These are phyloP conservation scores for Sphaeramia orbicularis DNA, from an alignment of 2,797 vertebrate species.

Conservation along the genomic window DNA sequence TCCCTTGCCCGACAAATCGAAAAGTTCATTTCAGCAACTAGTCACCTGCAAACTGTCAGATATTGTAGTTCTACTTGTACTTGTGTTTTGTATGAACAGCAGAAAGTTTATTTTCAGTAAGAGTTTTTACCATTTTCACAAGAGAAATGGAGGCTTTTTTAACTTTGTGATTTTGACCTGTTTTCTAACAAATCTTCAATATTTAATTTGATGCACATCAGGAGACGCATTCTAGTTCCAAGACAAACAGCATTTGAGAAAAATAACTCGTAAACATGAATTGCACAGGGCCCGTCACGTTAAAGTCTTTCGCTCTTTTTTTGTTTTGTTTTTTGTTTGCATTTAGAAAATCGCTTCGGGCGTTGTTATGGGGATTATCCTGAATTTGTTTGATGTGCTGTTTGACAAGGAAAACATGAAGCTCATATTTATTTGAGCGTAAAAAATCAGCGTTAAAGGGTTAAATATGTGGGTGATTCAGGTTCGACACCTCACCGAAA, in stretches of 20 bases:
- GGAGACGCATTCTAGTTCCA: neutral
- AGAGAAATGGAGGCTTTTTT: neutral
- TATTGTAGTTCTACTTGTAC: too few relatives aligned
- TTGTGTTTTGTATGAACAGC: neutral
- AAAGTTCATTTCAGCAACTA: too few relatives aligned
- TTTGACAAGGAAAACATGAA: conserved; percentile 9
- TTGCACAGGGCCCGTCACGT: neutral
- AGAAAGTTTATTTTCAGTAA: neutral
- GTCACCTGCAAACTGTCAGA: too few relatives aligned
- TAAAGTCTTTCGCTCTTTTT: neutral
- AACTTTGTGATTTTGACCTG: neutral
- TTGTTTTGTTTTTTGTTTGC: conserved; percentile 5
- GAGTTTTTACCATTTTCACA: neutral
- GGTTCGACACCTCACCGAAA: neutral
- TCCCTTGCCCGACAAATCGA: too few relatives aligned
- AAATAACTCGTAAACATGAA: conserved; percentile 7
- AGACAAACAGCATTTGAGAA: conserved; percentile 14
- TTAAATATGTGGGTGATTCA: neutral
- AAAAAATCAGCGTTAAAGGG: neutral
- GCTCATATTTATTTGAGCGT: neutral
- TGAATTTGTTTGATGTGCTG: conserved; percentile 6
- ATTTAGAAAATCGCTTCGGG: neutral
- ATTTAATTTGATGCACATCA: conserved; percentile 4
- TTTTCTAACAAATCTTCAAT: conserved; percentile 2
- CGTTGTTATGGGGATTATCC: conserved; percentile 1